These are phyloP conservation scores for Aeoliscus strigatus DNA, from an alignment of 2,797 vertebrate species.

Conservation along the genomic window DNA sequence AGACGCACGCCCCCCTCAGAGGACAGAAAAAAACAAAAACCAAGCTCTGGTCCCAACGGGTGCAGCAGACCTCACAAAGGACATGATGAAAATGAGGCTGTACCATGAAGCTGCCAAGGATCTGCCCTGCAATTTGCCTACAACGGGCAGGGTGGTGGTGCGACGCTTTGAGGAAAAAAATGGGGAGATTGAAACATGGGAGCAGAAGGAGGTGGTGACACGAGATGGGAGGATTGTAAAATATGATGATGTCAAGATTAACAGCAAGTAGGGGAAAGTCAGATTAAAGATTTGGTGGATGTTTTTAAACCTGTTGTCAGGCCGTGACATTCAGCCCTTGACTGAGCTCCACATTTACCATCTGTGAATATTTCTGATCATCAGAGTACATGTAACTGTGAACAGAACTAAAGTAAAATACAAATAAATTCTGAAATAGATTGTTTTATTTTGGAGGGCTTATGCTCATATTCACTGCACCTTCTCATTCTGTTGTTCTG, in stretches of 20 bases:
- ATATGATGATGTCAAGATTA: conserved; percentile 54
- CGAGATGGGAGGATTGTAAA: conserved; percentile 62
- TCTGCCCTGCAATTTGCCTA: conserved; percentile 59
- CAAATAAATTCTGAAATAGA: too few relatives aligned
- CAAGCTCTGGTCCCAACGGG: conserved; percentile 9
- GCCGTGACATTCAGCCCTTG: too few relatives aligned
- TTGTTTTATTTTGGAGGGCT: too few relatives aligned
- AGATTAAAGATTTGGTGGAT: background rate
- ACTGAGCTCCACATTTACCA: too few relatives aligned
- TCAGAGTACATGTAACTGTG: too few relatives aligned
- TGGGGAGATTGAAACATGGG: conserved; percentile 47
- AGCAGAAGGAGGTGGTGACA: conserved; percentile 66
- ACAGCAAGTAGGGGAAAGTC: conserved; percentile 29
- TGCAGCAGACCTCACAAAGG: conserved; percentile 3
- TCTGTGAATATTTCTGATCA: too few relatives aligned
- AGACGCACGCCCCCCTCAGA: conserved; percentile 1
- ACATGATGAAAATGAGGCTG: conserved; percentile 42
- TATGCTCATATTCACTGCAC: too few relatives aligned
- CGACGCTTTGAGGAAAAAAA: conserved; percentile 50
- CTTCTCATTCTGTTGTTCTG: too few relatives aligned
- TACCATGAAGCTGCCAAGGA: conserved; percentile 39
- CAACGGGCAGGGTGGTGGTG: conserved; percentile 56
- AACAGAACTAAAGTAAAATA: too few relatives aligned
- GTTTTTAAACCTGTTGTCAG: background rate
- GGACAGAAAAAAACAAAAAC: conserved; percentile 9